Conservation (phyloP, 2,797 vertebrate species). For the Gallinago nigripennis region DNA sequence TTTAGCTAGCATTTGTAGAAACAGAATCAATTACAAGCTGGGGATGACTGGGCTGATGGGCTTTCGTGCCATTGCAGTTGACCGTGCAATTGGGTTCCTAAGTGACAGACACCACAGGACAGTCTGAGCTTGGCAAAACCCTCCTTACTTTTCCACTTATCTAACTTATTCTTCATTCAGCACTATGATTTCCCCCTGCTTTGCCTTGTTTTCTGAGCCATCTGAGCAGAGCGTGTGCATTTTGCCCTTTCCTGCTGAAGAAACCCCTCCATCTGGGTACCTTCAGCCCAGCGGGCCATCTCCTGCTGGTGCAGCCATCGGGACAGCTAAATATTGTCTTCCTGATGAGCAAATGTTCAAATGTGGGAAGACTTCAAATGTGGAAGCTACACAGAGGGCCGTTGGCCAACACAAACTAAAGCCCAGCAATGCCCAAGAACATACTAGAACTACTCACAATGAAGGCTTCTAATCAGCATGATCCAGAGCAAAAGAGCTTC, state of each 20-base stretch:
- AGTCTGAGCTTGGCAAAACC: conserved; percentile 45
- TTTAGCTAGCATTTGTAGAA: conserved; percentile 75
- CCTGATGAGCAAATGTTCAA: background rate
- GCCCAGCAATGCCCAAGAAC: background rate
- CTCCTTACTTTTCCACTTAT: conserved; percentile 14
- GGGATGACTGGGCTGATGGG: conserved; percentile 57
- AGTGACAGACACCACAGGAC: conserved; percentile 42
- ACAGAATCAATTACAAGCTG: conserved; percentile 70
- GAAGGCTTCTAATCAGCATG: conserved; percentile 18
- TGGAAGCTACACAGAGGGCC: background rate
- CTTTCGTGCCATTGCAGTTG: conserved; percentile 60
- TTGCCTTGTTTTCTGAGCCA: background rate
- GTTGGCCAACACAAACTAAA: background rate
- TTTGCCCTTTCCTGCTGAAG: background rate
- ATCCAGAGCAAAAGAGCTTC: background rate
- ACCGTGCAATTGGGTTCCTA: conserved; percentile 55
- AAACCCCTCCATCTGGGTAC: background rate
- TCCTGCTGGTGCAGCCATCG: background rate
- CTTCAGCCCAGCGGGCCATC: background rate
- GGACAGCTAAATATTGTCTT: background rate
- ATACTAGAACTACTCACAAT: background rate
- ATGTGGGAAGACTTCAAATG: background rate
- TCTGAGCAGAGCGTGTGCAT: background rate
- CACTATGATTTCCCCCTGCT: background rate
- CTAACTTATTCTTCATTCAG: conserved; percentile 8